Evolutionary conservation across 2,888 invertebrate genomes (phyloP).

Genomic region (Sacculina carcini): DNA sequence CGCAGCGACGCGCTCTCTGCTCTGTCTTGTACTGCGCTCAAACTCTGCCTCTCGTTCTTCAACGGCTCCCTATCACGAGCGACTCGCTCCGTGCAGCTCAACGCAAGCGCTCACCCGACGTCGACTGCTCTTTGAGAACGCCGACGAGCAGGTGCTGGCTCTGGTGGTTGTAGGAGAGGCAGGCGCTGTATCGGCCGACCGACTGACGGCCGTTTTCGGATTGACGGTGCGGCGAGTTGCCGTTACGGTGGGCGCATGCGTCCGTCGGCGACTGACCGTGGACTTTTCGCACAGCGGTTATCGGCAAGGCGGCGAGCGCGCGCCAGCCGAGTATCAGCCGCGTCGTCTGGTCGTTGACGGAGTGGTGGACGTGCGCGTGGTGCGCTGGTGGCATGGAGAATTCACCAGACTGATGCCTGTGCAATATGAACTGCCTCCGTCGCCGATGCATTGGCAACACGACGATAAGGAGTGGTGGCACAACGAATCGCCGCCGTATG

Average conservation of each 20-base stretch:
- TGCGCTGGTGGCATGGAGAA: not conserved
- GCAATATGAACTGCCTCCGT: no score
- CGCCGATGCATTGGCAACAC: no score
- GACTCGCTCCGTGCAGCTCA: not conserved
- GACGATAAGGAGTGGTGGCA: no score
- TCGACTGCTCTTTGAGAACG: not conserved
- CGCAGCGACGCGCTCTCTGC: no score
- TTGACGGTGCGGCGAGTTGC: not conserved
- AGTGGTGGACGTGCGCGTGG: not conserved
- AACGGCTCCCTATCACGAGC: not conserved
- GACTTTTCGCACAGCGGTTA: not conserved
- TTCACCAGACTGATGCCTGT: no score
- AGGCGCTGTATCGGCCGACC: not conserved
- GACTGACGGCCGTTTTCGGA: conserved; percentile 1
- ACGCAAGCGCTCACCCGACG: not conserved
- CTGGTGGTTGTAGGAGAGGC: no score
- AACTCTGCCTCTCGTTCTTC: not conserved
- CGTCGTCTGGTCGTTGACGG: not conserved
- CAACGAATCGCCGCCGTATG: no score
- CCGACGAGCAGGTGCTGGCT: not conserved
- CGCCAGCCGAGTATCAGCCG: not conserved
- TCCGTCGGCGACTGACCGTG: not conserved
- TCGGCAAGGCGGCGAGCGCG: not conserved
- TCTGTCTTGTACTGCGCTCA: no score
- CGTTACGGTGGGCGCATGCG: not conserved